Conservation (phyloP, 2,113 vertebrate species). For the Cyphomyrus discorhynchus region DNA sequence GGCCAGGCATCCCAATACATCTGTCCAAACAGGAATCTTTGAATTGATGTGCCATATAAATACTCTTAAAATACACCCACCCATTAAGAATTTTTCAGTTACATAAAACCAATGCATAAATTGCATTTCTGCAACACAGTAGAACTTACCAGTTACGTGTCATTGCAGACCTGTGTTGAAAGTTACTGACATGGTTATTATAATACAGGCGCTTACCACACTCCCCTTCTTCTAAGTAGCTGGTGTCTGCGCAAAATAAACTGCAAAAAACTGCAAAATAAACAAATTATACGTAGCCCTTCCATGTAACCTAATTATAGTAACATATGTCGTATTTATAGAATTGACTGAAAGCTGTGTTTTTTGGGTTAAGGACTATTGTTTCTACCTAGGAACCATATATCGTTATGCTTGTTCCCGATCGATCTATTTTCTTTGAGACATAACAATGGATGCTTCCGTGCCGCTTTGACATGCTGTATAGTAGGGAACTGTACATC, state of each 20-base stretch:
- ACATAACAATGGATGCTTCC: not conserved
- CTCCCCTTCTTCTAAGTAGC: not conserved
- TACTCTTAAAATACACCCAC: not conserved
- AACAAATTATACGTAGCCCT: not conserved
- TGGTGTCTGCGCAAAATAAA: not conserved
- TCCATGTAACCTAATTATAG: not conserved
- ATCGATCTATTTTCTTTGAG: slow-evolving; percentile 1
- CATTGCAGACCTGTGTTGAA: not conserved
- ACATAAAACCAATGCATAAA: not conserved
- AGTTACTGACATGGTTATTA: not conserved
- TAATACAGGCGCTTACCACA: not conserved
- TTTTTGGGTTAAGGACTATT: not conserved
- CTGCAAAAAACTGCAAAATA: not conserved
- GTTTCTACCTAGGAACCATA: not conserved
- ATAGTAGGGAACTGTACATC: not conserved
- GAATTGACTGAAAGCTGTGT: not conserved
- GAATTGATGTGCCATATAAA: not conserved
- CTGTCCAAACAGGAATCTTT: not conserved
- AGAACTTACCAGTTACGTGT: not conserved
- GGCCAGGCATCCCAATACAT: not conserved
- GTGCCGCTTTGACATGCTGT: not conserved
- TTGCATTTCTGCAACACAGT: not conserved
- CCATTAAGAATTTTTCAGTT: not conserved
- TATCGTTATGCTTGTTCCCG: not conserved
- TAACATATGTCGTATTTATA: not conserved